Base-by-base conservation (phyloP, 2,888 invertebrate species). In the Unio delphinus region DNA sequence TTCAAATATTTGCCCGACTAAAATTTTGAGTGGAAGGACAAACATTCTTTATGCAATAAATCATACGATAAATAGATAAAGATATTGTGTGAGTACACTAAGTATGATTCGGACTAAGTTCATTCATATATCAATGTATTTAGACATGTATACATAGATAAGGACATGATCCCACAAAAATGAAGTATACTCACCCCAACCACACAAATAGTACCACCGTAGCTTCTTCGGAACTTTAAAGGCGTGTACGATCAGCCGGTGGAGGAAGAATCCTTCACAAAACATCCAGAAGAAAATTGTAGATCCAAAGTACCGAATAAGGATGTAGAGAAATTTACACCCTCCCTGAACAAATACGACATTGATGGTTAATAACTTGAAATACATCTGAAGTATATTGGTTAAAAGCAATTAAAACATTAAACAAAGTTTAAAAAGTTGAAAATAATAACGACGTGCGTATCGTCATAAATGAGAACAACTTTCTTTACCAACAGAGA, bases 201-300 rank as follows among this genome's bases (percentile, higher is more conserved):
- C 88, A 28, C 85, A 72, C 11, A 86, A 45, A 69, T 85, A 86
- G 67, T 87, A 86, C 28, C 76, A 74, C 5, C 75, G 45, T 23
- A 89, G 77, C 6, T 80, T 78, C 65, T 84, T 83, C 4, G 87
- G 89, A 17, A 83, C 80, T 66, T 83, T 76, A 72, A 89, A 89
- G 17, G 88, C 87, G 30, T 85, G 83, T n/a, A 83, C 85, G 54
- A 89, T 84, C 2, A 89, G 83, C 34, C 87, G 65, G 74, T 88
- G 86, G 7, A 89, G 84, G 69, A 86, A 88, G 61, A 86, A 84
- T 0, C 87, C 89, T 71, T 89, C 88, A 58, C 83, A 81, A 63
- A 86, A 85, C 89, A 89, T 89, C 87, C 88, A 88, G 69, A 83
- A 76, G 73, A 81, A 88, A 68, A 80, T 86, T 54, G 85, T 74